Evolutionary conservation across 2,797 vertebrate species (phyloP), one percentile per base, ranked within the genome.

Genomic region (Tiaroga cobitis): DNA sequence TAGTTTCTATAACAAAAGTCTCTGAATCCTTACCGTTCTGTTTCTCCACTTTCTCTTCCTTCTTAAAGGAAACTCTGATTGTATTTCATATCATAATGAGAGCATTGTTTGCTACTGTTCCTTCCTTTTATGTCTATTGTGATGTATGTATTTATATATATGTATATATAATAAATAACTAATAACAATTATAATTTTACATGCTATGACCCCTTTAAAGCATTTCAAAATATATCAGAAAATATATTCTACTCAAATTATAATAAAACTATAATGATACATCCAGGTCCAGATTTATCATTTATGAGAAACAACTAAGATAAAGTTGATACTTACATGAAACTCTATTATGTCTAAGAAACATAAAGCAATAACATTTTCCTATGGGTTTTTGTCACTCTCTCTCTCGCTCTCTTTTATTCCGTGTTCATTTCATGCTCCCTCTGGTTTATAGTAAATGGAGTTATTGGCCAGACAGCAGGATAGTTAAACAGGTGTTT

Each of bases 401-500:
- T n/a, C 39, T 72, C 79, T 49, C 84, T 8, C 72, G 82, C 43
- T 46, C 43, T 46, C 15, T 49, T 69, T 69, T 76, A 65, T 46
- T 79, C 24, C 72, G 39, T 80, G 32, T 49, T 75, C 67, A 82
- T 67, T 76, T 73, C 88, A 83, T 84, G 85, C 73, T 61, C 32
- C 87, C 88, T 73, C 87, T 91, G 77, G 81, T 93, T 93, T 93
- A 93, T 92, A 91, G 92, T 92, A 94, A 93, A 94, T 94, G 92
- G 89, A 94, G 92, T 95, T 92, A 93, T 93, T 94, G 93, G 92
- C 92, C 90, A 92, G 92, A 93, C 91, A 90, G 91, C 88, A 88
- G 90, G 91, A 92, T 90, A 93, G 92, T 91, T 87, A 91, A 95
- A 95, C 94, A 95, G 95, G 94, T 95, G 94, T 94, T 95, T 95